Base-by-base conservation (phyloP, 2,797 vertebrate genomes). In the Falco berigora region DNA sequence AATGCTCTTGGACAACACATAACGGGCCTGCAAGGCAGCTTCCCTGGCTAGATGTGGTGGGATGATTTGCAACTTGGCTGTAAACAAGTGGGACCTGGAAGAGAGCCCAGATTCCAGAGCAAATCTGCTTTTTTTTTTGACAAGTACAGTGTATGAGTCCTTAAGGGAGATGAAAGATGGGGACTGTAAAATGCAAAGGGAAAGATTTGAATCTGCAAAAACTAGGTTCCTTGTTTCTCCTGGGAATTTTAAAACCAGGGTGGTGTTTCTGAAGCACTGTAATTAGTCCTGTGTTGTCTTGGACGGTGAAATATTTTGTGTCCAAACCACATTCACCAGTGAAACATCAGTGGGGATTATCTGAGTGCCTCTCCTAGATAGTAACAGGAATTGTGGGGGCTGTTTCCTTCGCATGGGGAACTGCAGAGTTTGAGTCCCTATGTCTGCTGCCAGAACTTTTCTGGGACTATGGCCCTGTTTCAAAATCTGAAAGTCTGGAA, bases 41-140 rank as follows among this genome's bases (percentile, higher is more conserved):
- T 86, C 88, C 93, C 88, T 92, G 87, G 92, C 88, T 86, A 30
- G 66, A 79, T 76, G 85, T 76, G 94, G 71, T 58, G 89, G 92
- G 94, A 78, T 94, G 94, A 66, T 96, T 91, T 81, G 90, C 94
- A 94, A 8, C 92, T 91, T 96, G 96, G 96, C 90, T 92, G 86
- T 71, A 94, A 96, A 90, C 2, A 44, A 96, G 61, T 56, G 81
- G 92, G 95, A 44, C 52, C 92, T 97, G 97, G 97, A 95, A 12
- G 21, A 4, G 25, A 82, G 94, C 92, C 97, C 95, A 92, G 68
- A 76, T 96, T 97, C 97, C 94, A 95, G 58, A 95, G 52, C 63
- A 85, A 83, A 95, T 94, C 92, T 97, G 91, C 71, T 79, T 90
- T 82, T 42, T 82, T 42, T 91, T 71, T 61, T 78, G 85, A 76